Base-by-base conservation (phyloP, 2,888 invertebrate genomes). In the Clusia tigrina region DNA sequence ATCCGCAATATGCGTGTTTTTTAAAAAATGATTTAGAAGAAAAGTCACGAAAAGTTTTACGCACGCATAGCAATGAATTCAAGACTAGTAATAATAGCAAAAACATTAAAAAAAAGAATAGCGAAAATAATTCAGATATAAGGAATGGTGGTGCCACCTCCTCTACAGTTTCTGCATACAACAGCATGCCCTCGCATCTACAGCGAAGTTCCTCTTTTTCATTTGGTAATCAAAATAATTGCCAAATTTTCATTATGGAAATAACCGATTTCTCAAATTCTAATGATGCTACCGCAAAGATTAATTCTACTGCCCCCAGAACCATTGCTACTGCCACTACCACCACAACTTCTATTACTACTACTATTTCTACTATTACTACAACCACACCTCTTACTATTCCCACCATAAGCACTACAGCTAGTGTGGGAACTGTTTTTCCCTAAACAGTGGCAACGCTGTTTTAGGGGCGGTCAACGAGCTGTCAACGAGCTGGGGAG, bases 1-100 rank as follows among this genome's bases (percentile, higher is more conserved):
- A 83, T 59, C 81, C 81, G 2, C 78, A 82, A 64, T 81, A 83
- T 66, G 82, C 82, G 22, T 78, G 78, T 62, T 83, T 81, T 65
- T 67, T 81, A 38, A 71, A 74, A 62, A 69, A 74, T 54, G 77
- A 78, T 63, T 63, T 64, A 18, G 67, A 65, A 46, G 23, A 10
- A 22, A 56, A 22, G 17, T n/a, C 54, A 23, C 24, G 24, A 54
- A 38, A 58, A 9, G 18, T 71, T 42, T 60, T 65, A 42, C 71
- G 73, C 51, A 66, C 73, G 38, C 69, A 71, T 52, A 72, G 72
- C 58, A 73, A 71, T 72, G 73, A 73, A 62, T 71, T n/a, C n/a
- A n/a, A n/a, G n/a, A n/a, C n/a, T n/a, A n/a, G n/a, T n/a, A 54
- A 58, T 53, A 22, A 42, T 58, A 58, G 51, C 48, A 42, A 42